Percentiles rank a stretch among this genome's conserved stretches.
phyloP scores from a whole-genome alignment of 1,140 invertebrate genomes.

The Papilio machaon region DNA sequence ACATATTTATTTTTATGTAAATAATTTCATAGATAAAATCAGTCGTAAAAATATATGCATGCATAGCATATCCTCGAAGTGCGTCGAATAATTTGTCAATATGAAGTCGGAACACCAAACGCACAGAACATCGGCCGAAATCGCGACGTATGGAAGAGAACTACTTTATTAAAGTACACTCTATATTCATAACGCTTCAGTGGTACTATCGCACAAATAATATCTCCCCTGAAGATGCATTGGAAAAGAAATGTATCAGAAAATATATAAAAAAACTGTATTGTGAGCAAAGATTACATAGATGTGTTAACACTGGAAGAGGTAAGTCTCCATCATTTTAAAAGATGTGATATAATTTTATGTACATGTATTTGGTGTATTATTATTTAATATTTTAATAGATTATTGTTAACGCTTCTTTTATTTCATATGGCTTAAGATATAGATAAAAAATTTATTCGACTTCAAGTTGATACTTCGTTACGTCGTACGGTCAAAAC shows the following conservation, averaged over 20 bases:
- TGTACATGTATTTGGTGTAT: too few species aligned
- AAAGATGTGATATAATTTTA: not conserved
- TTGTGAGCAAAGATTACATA: conserved; percentile 54
- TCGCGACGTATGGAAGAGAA: conserved; percentile 49
- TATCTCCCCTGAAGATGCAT: conserved; percentile 79
- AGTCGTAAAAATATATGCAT: not conserved
- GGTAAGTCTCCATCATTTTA: conserved; percentile 13
- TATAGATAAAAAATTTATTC: too few species aligned
- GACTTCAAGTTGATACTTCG: too few species aligned
- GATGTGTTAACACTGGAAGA: conserved; percentile 50
- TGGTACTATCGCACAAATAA: conserved; percentile 78
- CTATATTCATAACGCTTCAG: conserved; percentile 80
- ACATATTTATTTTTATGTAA: not conserved
- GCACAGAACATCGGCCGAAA: conserved; percentile 47
- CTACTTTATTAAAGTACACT: conserved; percentile 79
- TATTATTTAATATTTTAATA: too few species aligned
- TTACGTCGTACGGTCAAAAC: too few species aligned
- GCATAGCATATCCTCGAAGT: not conserved
- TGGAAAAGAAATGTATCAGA: conserved; percentile 81
- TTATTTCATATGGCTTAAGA: too few species aligned
- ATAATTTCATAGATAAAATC: not conserved
- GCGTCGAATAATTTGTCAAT: conserved; percentile 38
- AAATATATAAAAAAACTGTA: conserved; percentile 78
- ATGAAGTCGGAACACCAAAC: conserved; percentile 31
- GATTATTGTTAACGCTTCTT: too few species aligned